Base-by-base conservation (phyloP, 2,797 vertebrate species). In the Dicrostonyx torquatus region DNA sequence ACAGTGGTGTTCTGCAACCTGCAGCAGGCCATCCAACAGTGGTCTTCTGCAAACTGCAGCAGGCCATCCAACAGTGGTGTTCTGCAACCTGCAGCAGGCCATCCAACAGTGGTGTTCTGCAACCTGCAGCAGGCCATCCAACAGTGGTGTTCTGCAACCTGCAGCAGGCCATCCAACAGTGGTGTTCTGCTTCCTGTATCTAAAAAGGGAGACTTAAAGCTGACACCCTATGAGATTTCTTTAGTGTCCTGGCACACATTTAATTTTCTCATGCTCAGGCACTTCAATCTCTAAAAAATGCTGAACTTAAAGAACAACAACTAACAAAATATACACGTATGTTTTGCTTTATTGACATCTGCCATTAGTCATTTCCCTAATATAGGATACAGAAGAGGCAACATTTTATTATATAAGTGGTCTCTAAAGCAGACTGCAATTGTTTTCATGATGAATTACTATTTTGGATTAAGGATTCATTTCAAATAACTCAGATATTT, bases 51-150 rank as follows among this genome's bases (percentile, higher is more conserved):
- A 70, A 43, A 77, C 72, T 95, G 94, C 84, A 87, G 86, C 79
- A 93, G 92, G 96, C 91, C 96, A 94, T 66, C 89, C 89, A 92
- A n/a, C 75, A 96, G 70, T n/a, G n/a, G n/a, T n/a, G n/a, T n/a
- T n/a, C n/a, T 24, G 77, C 62, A 70, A 43, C 80, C 72, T 95
- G 94, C 84, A 87, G 86, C 79, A 93, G 92, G 96, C 91, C 96
- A 94, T 66, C 89, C 89, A 92, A n/a, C 75, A 96, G 70, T n/a
- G n/a, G n/a, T n/a, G n/a, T n/a, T n/a, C n/a, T 24, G 77, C 62
- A 70, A 43, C 80, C 72, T 95, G 94, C 84, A 87, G 86, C 79
- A 93, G 92, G 96, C 91, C 96, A 94, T 66, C 89, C 89, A 92
- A n/a, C 75, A 96, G 70, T n/a, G n/a, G n/a, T n/a, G n/a, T n/a